Base-by-base conservation (phyloP, 2,797 vertebrate genomes). In the Vespertilio murinus region DNA sequence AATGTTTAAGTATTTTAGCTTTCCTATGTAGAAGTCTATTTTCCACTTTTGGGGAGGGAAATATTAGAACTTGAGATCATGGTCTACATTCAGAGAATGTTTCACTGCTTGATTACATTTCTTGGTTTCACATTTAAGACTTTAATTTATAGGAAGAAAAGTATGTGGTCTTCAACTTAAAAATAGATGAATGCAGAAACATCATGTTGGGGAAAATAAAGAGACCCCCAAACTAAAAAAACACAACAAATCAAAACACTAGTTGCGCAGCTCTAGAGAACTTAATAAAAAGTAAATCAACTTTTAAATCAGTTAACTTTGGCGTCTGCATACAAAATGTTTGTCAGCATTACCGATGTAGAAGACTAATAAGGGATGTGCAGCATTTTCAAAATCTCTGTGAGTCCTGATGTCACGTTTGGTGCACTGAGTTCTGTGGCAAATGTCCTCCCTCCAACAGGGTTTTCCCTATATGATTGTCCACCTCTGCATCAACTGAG, bases 371-470 rank as follows among this genome's bases (percentile, higher is more conserved):
- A 95, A 95, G 97, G 97, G 96, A 97, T 97, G 98, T 98, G 98
- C 98, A 98, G 98, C 98, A 98, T 98, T 98, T 98, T 97, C 97
- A 97, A 95, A 97, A 97, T 98, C 98, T 98, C 98, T 98, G 98
- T 95, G 97, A 97, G 97, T 98, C 97, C 98, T 97, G 93, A 92
- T 93, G 69, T 88, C 97, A 94, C 78, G 97, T 98, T 98, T 97
- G 97, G 97, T 98, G 92, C 96, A 97, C 95, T 6, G 94, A 98
- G 97, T 95, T 83, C 96, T 95, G 95, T 92, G 96, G 94, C 96
- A 88, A 94, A 23, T 8, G 80, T 95, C 92, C 91, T 97, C 54
- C 94, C 97, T 70, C 88, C 90, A 70, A 81, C 14, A 90, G 65
- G 56, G 42, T 20, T 90, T 35, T 13, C 30, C 85, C 92, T 14